Percentiles rank a stretch among this genome's conserved stretches.
Evolutionary conservation across 2,888 invertebrate species (phyloP).

Genomic region (Copidosoma aretas): DNA sequence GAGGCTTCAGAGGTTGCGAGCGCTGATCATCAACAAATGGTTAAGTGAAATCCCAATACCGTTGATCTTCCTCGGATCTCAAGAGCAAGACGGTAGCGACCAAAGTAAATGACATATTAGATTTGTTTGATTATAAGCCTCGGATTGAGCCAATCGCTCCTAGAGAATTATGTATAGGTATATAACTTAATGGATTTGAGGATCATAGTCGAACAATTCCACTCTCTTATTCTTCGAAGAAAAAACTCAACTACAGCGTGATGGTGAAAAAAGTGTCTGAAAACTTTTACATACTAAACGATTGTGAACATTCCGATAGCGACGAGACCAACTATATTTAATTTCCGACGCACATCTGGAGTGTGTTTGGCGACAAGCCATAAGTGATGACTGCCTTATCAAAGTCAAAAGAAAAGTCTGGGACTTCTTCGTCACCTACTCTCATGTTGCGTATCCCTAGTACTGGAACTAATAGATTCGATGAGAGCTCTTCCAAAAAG

Average conservation of each 20-base stretch:
- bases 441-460: constrained; percentile 31
- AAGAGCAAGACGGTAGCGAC: constrained; percentile 51
- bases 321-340: constrained; percentile 55
- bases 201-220: too few relatives aligned
- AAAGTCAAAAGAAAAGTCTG: constrained; percentile 57
- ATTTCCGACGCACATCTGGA: constrained; percentile 51
- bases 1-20: constrained; percentile 61
- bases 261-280: constrained; percentile 52
- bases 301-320: constrained; percentile 58
- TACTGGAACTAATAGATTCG: constrained; percentile 53
- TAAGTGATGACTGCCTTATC: constrained; percentile 53
- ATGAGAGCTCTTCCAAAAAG: constrained; percentile 58
- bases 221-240: constrained; percentile 52
- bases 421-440: constrained; percentile 48
- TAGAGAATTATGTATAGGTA: too few relatives aligned
- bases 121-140: too few relatives aligned
- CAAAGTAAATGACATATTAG: constrained; percentile 55
- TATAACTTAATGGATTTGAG: too few relatives aligned
- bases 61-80: constrained; percentile 18
- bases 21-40: too few relatives aligned
- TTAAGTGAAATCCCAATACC: constrained; percentile 61
- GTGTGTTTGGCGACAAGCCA: constrained; percentile 54
- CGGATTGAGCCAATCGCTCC: too few relatives aligned
- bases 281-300: constrained; percentile 50
- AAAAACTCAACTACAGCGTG: constrained; percentile 45